Evolutionary conservation across 2,888 invertebrate species (phyloP).

Genomic region (Alsophila aescularia): DNA sequence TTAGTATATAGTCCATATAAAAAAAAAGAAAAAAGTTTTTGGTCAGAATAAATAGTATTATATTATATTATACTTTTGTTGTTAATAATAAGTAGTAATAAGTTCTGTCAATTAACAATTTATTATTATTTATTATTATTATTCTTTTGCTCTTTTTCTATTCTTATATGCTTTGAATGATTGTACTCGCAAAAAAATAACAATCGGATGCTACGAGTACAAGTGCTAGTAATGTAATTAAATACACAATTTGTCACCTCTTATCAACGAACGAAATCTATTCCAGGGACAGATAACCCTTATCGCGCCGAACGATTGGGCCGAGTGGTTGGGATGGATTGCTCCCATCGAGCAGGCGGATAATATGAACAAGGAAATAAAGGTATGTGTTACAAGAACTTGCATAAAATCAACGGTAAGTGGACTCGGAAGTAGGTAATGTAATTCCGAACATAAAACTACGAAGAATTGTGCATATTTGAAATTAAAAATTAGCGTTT

Average conservation of each 20-base stretch:
- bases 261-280: slow-evolving; percentile 35
- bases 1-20: no score
- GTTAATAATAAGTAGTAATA: no score
- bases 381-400: background rate
- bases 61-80: no score
- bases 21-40: no score
- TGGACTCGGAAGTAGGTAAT: background rate
- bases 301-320: slow-evolving; percentile 40
- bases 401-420: background rate
- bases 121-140: no score
- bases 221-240: slow-evolving; percentile 8
- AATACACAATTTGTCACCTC: slow-evolving; percentile 24
- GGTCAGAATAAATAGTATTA: no score
- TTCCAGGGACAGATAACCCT: slow-evolving; percentile 41
- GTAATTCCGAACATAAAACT: no score
- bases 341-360: slow-evolving; percentile 1
- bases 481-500: slow-evolving; percentile 18
- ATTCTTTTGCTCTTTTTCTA: background rate
- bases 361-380: background rate
- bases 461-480: slow-evolving; percentile 50
- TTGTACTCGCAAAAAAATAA: background rate
- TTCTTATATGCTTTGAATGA: background rate
- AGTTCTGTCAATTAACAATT: no score
- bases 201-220: background rate
- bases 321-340: slow-evolving; percentile 30